These are phyloP conservation scores for Portunus trituberculatus DNA, from an alignment of 1,140 invertebrate genomes.

Conservation along the genomic window DNA sequence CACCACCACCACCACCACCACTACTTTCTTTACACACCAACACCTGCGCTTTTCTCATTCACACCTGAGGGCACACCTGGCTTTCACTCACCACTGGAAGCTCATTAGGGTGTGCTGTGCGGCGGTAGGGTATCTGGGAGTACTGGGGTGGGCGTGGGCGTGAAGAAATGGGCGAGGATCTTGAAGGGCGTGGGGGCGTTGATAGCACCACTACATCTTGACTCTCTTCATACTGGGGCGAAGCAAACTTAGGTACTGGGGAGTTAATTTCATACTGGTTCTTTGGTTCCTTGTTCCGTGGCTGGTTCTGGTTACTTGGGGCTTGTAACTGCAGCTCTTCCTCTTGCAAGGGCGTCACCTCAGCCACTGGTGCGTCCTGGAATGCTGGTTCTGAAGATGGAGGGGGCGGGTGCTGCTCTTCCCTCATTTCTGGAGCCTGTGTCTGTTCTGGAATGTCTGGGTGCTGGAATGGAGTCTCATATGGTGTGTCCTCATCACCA, in stretches of 20 bases:
- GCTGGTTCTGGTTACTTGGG: neutral
- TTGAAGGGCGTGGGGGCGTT: constrained; percentile 1
- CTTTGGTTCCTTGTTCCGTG: neutral
- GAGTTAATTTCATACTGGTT: neutral
- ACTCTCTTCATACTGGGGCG: constrained; percentile 27
- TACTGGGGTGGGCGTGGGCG: neutral
- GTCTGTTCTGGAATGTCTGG: neutral
- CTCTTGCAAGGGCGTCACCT: constrained; percentile 9
- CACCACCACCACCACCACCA: neutral
- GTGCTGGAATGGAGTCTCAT: neutral
- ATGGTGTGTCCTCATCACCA: no score
- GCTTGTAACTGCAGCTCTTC: constrained; percentile 20
- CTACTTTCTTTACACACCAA: neutral
- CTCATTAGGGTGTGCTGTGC: constrained; percentile 47
- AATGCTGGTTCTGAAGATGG: neutral
- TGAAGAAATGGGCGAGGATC: neutral
- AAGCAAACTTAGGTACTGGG: neutral
- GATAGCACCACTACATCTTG: constrained; percentile 44
- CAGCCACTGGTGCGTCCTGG: neutral
- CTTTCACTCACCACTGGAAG: constrained; percentile 40
- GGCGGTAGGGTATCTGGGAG: neutral
- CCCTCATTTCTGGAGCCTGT: neutral
- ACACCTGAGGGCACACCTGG: neutral
- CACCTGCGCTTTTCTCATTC: neutral
- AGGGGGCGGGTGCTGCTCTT: neutral